Base-by-base conservation (phyloP, 1,140 invertebrate species). In the Solen grandis region DNA sequence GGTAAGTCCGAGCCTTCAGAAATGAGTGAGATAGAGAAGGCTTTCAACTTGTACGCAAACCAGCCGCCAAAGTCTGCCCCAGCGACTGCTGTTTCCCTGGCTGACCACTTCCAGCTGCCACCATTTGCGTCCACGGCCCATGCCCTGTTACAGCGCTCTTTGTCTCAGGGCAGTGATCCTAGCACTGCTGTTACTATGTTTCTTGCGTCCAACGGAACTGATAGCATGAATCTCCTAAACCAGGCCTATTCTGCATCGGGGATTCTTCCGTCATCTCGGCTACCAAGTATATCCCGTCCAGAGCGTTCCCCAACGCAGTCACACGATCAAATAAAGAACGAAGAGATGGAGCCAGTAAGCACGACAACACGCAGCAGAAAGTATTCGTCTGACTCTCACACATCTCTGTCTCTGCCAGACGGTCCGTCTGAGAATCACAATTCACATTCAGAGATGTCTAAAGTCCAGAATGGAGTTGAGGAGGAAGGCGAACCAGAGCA, bases 141-240 rank as follows among this genome's bases (percentile, higher is more conserved):
- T 69, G 75, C 75, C n/a, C 33, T 78, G 31, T 57, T 78, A 19
- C 75, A 78, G 52, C 63, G 75, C 13, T 78, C 75, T 27, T 65
- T 78, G 50, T 78, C 75, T 25, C 75, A 78, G 35, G 75, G 75
- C 22, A 78, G 54, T 59, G 75, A 78, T 50, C 75, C 75, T 8
- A 68, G 69, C 36, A 78, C 63, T 78, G 75, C 75, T 78, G 75
- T 78, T 25, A 69, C 75, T 22, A 78, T 78, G 75, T 62, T 78
- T 5, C 33, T 78, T 29, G 75, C 75, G 31, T 78, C 75, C 19
- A 78, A 78, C 33, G 75, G 75, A 57, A 65, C 63, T 59, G 75
- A 78, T 27, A 78, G 54, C 52, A 57, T 73, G 54, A 73, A 46
- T 38, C 75, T 78, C 31, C 36, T 78, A 31, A 35, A 52, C 33